Percentiles rank a stretch among this genome's conserved stretches.
These are phyloP conservation scores for Lacerta agilis DNA, from an alignment of 2,797 vertebrate genomes.

Conservation along the genomic window DNA sequence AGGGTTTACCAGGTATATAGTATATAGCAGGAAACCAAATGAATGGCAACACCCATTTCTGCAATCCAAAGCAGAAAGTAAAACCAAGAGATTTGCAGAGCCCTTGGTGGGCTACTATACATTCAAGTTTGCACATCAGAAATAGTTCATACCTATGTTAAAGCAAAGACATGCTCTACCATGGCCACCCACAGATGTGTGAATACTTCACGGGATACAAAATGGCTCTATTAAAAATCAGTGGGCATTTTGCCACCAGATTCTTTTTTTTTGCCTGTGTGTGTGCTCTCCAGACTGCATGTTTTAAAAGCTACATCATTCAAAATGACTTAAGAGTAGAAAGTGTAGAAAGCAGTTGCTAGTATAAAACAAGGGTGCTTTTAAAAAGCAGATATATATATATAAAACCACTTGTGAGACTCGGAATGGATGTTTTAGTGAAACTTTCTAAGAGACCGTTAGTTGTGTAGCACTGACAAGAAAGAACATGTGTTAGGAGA, in stretches of 20 bases:
- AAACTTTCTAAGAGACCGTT: not conserved
- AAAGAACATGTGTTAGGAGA: conserved; percentile 1
- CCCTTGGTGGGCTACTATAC: not conserved
- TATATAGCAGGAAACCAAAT: not conserved
- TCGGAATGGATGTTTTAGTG: not conserved
- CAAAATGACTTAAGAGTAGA: not conserved
- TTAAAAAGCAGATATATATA: no score
- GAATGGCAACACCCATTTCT: not conserved
- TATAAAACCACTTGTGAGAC: not conserved
- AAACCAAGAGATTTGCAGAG: not conserved
- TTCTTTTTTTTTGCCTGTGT: not conserved
- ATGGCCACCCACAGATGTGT: not conserved
- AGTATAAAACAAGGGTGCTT: not conserved
- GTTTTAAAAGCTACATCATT: not conserved
- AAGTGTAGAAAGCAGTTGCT: not conserved
- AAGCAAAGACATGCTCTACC: not conserved
- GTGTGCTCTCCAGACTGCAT: not conserved
- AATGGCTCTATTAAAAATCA: not conserved
- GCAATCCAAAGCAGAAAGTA: not conserved
- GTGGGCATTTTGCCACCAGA: not conserved
- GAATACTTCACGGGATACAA: not conserved
- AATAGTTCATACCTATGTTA: not conserved
- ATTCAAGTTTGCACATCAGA: not conserved
- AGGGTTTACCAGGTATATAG: not conserved
- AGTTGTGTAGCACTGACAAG: not conserved